These are phyloP conservation scores for Calliopum simillimum DNA, from an alignment of 2,888 invertebrate species.

Conservation along the genomic window DNA sequence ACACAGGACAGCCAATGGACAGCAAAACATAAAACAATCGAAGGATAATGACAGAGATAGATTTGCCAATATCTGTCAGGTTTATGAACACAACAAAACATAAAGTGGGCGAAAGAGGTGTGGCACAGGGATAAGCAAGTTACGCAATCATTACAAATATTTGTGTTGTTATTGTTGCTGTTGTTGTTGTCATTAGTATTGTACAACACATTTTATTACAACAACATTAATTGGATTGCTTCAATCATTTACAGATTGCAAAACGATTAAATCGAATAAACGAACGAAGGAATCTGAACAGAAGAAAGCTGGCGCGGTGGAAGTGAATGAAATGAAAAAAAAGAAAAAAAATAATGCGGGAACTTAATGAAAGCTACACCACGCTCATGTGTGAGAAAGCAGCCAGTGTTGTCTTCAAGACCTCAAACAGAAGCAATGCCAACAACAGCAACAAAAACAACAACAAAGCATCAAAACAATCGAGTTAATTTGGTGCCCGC, in stretches of 20 bases:
- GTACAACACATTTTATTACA: constrained; percentile 37
- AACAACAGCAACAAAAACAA: constrained; percentile 39
- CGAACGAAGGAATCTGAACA: background rate
- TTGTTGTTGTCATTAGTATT: constrained; percentile 23
- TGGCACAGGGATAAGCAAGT: background rate
- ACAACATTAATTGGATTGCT: constrained; percentile 58
- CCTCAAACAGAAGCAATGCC: constrained; percentile 47
- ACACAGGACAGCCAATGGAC: background rate
- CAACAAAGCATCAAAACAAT: constrained; percentile 51
- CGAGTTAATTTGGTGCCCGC: constrained; percentile 63
- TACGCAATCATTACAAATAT: constrained; percentile 2
- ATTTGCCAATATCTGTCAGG: constrained; percentile 67
- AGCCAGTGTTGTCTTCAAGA: constrained; percentile 13
- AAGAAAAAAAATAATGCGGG: background rate
- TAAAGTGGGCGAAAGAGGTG: background rate
- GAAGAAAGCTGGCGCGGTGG: constrained; percentile 2
- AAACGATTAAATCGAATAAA: constrained; percentile 56
- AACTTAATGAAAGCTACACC: background rate
- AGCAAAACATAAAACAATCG: constrained; percentile 57
- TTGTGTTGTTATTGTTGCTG: constrained; percentile 41
- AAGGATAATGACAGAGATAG: constrained; percentile 68
- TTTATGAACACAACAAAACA: constrained; percentile 55
- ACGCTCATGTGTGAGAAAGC: background rate
- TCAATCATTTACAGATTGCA: constrained; percentile 63
- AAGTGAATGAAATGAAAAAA: background rate